These are phyloP conservation scores for Phylloscopus trochilus DNA, from an alignment of 2,113 vertebrate genomes.

Conservation along the genomic window DNA sequence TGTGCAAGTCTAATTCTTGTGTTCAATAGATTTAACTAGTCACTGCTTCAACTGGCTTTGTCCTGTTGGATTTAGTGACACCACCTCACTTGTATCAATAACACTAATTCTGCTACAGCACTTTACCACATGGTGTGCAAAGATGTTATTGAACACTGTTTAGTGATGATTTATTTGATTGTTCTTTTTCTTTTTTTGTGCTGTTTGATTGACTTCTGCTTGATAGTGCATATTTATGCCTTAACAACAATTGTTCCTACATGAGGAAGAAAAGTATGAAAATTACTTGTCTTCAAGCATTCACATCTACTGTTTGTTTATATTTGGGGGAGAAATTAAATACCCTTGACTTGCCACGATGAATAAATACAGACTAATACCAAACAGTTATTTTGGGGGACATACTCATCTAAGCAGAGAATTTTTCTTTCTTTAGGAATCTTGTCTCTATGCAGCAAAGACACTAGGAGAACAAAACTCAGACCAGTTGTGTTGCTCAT, in stretches of 20 bases:
- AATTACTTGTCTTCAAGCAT: neutral
- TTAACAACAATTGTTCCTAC: neutral
- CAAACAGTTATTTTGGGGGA: neutral
- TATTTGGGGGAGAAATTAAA: neutral
- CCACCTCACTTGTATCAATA: neutral
- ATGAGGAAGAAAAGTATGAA: neutral
- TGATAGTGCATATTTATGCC: neutral
- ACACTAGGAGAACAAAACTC: neutral
- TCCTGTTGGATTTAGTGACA: constrained; percentile 1
- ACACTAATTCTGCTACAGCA: neutral
- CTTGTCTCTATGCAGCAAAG: neutral
- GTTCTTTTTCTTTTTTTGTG: neutral
- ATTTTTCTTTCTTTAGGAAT: neutral
- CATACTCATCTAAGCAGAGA: neutral
- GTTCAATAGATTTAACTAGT: neutral
- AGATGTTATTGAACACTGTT: neutral
- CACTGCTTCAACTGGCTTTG: neutral
- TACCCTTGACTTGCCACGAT: neutral
- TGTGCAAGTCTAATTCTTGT: neutral
- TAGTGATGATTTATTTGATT: neutral
- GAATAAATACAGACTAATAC: neutral
- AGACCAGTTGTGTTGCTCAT: neutral
- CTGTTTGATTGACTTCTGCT: neutral
- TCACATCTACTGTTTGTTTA: neutral
- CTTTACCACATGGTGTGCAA: neutral